phyloP scores from a whole-genome alignment of 2,888 invertebrate genomes.

The Hypercompe scribonia region DNA sequence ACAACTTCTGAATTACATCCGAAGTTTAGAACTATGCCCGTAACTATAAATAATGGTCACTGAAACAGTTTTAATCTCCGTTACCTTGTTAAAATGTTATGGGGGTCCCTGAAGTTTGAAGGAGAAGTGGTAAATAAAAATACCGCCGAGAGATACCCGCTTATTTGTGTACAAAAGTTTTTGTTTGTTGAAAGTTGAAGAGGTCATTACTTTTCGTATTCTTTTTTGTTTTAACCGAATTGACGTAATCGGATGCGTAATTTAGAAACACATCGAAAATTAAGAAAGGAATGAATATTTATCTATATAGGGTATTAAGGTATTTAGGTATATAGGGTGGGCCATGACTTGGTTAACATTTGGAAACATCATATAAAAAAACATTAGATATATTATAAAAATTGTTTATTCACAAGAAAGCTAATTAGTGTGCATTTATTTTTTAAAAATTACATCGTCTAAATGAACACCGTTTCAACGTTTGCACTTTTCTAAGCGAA shows the following conservation, averaged over 20 bases:
- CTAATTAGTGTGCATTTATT: too few species aligned
- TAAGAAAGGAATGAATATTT: not conserved
- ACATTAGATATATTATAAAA: too few species aligned
- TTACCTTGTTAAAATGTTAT: slow-evolving; percentile 17
- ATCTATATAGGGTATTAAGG: too few species aligned
- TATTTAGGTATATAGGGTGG: too few species aligned
- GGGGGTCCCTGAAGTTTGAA: slow-evolving; percentile 17
- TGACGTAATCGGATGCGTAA: not conserved
- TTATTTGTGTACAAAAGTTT: not conserved
- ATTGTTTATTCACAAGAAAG: too few species aligned
- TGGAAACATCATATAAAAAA: too few species aligned
- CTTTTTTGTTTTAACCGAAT: not conserved
- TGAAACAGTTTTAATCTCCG: slow-evolving; percentile 18
- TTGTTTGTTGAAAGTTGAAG: not conserved
- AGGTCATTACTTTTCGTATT: not conserved
- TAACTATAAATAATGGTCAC: slow-evolving; percentile 36
- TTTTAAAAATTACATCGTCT: too few species aligned
- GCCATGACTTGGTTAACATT: too few species aligned
- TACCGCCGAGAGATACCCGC: not conserved
- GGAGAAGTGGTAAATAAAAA: slow-evolving; percentile 2
- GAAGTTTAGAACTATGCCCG: slow-evolving; percentile 27
- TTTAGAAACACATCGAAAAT: not conserved
- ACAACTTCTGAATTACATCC: slow-evolving; percentile 11
- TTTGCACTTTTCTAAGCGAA: too few species aligned
- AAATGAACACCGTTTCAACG: too few species aligned